phyloP scores from a whole-genome alignment of 2,888 invertebrate genomes.

The Thera obeliscata region DNA sequence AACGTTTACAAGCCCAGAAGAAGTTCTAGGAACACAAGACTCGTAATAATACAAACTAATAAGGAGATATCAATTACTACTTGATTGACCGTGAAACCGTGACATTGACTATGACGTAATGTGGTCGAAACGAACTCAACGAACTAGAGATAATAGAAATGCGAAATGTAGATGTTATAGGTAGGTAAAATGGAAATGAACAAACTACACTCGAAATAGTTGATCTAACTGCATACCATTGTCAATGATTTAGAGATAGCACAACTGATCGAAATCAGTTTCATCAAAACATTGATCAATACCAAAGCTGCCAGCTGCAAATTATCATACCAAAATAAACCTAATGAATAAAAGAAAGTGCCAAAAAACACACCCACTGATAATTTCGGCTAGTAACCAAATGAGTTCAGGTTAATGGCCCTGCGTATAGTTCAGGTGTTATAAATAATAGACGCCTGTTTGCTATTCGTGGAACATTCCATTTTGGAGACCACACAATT shows the following conservation, averaged over 20 bases:
- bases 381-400: slow-evolving; percentile 15
- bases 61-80: slow-evolving; percentile 11
- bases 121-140: slow-evolving; percentile 34
- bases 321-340: neutral
- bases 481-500: neutral
- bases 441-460: slow-evolving; percentile 4
- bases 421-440: slow-evolving; percentile 11
- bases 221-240: too few relatives aligned
- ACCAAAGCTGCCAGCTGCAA: neutral
- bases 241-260: neutral
- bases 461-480: neutral
- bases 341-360: slow-evolving; percentile 7
- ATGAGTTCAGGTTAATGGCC: slow-evolving; percentile 28
- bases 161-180: neutral
- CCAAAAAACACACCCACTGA: slow-evolving; percentile 18
- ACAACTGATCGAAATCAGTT: neutral
- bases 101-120: slow-evolving; percentile 60
- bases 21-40: neutral
- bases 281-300: neutral
- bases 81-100: slow-evolving; percentile 58
- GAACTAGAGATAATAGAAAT: slow-evolving; percentile 23
- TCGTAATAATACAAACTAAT: neutral
- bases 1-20: neutral
- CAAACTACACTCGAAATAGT: too few relatives aligned
- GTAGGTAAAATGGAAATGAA: too few relatives aligned